Conservation (phyloP, 2,797 vertebrate genomes). For the Psittacula derbiana region DNA sequence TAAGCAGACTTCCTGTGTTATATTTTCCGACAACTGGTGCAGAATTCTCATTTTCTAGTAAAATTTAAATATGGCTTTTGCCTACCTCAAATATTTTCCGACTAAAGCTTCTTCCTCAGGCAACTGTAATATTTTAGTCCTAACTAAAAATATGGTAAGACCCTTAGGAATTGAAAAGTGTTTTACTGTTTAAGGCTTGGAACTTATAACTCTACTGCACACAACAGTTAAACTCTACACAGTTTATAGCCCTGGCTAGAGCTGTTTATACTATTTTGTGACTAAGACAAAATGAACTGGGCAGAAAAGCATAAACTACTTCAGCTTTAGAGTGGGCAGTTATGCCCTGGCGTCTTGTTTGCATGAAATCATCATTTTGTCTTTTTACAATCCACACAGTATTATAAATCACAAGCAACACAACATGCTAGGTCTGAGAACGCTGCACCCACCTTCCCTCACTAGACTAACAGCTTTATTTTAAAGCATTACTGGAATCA, state of each 20-base stretch:
- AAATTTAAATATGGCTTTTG: slow-evolving; percentile 14
- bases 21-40: neutral
- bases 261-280: neutral
- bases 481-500: neutral
- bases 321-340: neutral
- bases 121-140: neutral
- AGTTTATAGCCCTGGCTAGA: neutral
- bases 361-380: neutral
- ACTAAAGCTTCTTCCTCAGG: slow-evolving; percentile 31
- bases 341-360: neutral
- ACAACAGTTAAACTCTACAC: neutral
- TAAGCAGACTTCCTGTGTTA: neutral
- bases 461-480: neutral
- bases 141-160: neutral
- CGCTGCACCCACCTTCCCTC: neutral
- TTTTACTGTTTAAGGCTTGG: slow-evolving; percentile 26
- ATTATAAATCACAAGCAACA: neutral
- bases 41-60: slow-evolving; percentile 12
- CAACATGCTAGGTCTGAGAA: neutral
- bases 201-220: neutral
- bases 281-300: slow-evolving; percentile 1
- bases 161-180: slow-evolving; percentile 17
- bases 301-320: neutral
- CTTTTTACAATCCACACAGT: neutral
- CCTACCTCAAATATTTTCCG: slow-evolving; percentile 46